Conservation (phyloP, 2,797 vertebrate species). For the Phaenicophaeus curvirostris region DNA sequence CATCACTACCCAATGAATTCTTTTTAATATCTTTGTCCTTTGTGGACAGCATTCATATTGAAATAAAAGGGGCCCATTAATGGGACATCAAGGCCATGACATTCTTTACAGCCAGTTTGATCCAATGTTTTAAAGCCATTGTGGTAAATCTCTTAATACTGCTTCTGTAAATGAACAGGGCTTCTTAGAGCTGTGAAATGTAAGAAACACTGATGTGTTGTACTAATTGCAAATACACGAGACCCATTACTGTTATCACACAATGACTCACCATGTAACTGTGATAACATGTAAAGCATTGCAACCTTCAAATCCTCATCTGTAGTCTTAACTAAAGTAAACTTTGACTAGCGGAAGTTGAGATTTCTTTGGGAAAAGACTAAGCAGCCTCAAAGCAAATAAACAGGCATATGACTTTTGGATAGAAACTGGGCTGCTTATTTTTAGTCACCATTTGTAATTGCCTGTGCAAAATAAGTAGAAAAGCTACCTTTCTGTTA, state of each 20-base stretch:
- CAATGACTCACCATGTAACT: not conserved
- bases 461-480: not conserved
- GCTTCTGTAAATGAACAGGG: not conserved
- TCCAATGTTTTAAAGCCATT: not conserved
- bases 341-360: not conserved
- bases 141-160: not conserved
- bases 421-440: not conserved
- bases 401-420: not conserved
- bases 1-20: not conserved
- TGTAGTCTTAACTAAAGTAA: not conserved
- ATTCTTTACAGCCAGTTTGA: not conserved
- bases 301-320: not conserved
- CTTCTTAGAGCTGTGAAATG: not conserved
- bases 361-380: not conserved
- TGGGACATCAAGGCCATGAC: not conserved
- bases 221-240: not conserved
- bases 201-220: not conserved
- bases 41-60: not conserved
- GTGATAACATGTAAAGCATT: not conserved
- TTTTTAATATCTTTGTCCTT: constrained; percentile 2
- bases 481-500: not conserved
- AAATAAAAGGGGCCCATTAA: not conserved
- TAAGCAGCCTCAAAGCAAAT: not conserved
- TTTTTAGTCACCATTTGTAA: not conserved
- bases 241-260: not conserved